Evolutionary conservation across 92 coral and sea anemone species (phyloP).

Genomic region (Paramuricea clavata): DNA sequence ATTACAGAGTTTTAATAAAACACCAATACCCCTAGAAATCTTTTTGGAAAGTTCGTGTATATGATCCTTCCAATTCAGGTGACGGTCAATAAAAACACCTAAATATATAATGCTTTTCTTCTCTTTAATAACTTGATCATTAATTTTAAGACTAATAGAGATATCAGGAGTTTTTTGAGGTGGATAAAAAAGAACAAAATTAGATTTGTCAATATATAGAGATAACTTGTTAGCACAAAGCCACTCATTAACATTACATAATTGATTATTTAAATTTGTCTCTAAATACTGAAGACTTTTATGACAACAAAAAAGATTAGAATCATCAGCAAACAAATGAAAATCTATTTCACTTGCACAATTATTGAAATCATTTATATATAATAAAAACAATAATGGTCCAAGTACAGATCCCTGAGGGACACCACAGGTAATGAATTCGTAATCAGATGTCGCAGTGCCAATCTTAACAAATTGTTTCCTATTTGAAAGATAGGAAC

Average conservation of each 20-base stretch:
- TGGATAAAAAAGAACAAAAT: conserved; percentile 49
- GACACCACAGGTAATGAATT: conserved; percentile 36
- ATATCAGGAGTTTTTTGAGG: conserved; percentile 20
- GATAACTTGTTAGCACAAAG: conserved; percentile 69
- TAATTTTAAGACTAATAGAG: neutral
- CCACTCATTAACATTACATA: conserved; percentile 63
- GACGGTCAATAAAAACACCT: conserved; percentile 3
- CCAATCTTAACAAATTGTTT: neutral
- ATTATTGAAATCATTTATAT: too few relatives aligned
- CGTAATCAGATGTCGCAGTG: neutral
- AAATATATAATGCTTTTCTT: conserved; percentile 1
- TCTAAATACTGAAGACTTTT: conserved; percentile 44
- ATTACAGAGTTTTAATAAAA: too few relatives aligned
- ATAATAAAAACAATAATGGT: too few relatives aligned
- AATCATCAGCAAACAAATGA: conserved; percentile 44
- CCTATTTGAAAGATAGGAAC: conserved; percentile 17
- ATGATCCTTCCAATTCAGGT: too few relatives aligned
- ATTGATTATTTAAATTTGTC: conserved; percentile 45
- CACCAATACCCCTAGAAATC: neutral
- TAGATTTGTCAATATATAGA: conserved; percentile 65
- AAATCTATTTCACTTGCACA: conserved; percentile 28
- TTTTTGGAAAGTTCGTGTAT: conserved; percentile 17
- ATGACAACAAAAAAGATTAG: conserved; percentile 39
- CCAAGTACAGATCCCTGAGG: too few relatives aligned
- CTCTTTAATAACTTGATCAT: neutral